These are phyloP conservation scores for Scaptomyza flava DNA, from an alignment of 2,888 invertebrate genomes.

Conservation along the genomic window DNA sequence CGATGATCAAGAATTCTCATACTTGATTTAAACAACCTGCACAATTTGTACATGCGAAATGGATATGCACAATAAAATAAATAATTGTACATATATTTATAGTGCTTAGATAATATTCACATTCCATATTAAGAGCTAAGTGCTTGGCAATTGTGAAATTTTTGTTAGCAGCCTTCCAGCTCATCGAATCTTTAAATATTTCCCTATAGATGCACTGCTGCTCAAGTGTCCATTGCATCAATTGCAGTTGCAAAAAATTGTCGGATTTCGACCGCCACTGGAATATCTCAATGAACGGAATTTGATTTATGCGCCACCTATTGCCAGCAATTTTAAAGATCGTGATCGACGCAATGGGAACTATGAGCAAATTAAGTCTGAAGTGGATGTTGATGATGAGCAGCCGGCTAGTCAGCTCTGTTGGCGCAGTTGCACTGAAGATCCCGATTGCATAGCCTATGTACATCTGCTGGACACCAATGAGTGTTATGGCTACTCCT, in stretches of 20 bases:
- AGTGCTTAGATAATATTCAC: conserved; percentile 16
- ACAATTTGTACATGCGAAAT: conserved; percentile 44
- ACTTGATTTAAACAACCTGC: conserved; percentile 10
- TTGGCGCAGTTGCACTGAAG: conserved; percentile 80
- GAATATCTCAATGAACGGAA: conserved; percentile 76
- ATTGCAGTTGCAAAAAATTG: conserved; percentile 83
- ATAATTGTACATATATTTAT: conserved; percentile 13
- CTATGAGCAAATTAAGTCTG: background rate
- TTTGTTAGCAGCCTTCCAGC: conserved; percentile 30
- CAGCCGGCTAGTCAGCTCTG: conserved; percentile 73
- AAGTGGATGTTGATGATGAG: background rate
- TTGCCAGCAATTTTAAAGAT: conserved; percentile 69
- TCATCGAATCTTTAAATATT: conserved; percentile 5
- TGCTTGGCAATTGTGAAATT: conserved; percentile 42
- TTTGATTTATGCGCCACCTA: conserved; percentile 72
- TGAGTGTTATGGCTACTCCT: conserved; percentile 82
- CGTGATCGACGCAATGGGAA: conserved; percentile 59
- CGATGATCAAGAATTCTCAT: conserved; percentile 38
- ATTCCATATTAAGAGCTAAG: conserved; percentile 1
- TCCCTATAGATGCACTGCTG: conserved; percentile 72
- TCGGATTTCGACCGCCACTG: conserved; percentile 82
- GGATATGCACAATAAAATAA: conserved; percentile 40
- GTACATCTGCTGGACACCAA: conserved; percentile 81
- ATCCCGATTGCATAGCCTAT: conserved; percentile 83
- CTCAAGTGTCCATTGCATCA: conserved; percentile 83